Conservation (phyloP, 2,797 vertebrate species). For the Ambastaia sidthimunki region DNA sequence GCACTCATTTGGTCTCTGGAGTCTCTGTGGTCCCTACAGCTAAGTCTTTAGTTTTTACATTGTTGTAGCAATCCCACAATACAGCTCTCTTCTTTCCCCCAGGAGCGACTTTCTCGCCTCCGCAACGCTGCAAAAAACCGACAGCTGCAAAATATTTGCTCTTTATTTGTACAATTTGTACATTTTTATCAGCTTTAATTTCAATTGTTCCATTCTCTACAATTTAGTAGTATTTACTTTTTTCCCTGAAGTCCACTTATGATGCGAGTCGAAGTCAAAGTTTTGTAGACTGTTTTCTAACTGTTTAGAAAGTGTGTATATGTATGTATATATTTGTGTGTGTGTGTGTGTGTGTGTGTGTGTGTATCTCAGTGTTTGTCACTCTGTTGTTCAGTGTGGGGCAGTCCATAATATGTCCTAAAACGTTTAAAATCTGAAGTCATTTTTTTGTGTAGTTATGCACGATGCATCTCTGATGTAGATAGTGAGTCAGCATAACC, state of each 20-base stretch:
- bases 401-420: neutral
- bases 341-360: no score
- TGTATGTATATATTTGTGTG: no score
- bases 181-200: neutral
- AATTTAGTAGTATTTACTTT: no score
- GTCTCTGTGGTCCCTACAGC: conserved; percentile 17
- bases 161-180: conserved; percentile 19
- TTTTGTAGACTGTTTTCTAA: no score
- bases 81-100: conserved; percentile 19
- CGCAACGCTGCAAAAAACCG: conserved; percentile 10
- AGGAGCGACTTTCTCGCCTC: conserved; percentile 26
- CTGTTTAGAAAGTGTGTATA: no score
- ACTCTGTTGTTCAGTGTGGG: no score
- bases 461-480: neutral
- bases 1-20: conserved; percentile 33
- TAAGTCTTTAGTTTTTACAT: conserved; percentile 15
- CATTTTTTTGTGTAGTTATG: neutral
- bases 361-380: no score
- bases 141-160: conserved; percentile 29
- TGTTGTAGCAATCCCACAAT: conserved; percentile 26
- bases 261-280: neutral
- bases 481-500: neutral
- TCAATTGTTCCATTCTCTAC: neutral
- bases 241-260: neutral
- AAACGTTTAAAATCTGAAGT: no score